Evolutionary conservation across 2,113 vertebrate species (phyloP).

Genomic region (Hassar affinis): DNA sequence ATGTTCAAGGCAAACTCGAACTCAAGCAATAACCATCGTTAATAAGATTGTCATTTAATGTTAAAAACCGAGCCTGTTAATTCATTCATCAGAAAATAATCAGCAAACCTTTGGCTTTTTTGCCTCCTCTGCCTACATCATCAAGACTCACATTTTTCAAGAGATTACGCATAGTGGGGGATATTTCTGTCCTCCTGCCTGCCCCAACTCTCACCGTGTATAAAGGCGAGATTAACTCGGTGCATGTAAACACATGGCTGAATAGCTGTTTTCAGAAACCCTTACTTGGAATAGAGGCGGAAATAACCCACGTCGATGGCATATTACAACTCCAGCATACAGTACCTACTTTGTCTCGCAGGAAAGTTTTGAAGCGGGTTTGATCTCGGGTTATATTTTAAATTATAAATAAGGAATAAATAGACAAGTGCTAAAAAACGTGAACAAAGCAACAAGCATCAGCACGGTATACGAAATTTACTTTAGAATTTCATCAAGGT

Average conservation of each 20-base stretch:
- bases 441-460: background rate
- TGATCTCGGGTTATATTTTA: no score
- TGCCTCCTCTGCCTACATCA: no score
- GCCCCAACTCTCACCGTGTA: background rate
- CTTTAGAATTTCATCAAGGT: no score
- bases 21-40: background rate
- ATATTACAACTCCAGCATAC: background rate
- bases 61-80: no score
- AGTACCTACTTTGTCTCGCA: no score
- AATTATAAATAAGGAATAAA: background rate
- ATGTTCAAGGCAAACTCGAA: background rate
- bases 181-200: background rate
- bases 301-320: background rate
- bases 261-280: background rate
- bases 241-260: background rate
- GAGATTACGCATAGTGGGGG: conserved; percentile 1
- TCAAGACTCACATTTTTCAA: conserved; percentile 6
- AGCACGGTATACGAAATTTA: background rate
- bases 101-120: background rate
- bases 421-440: background rate
- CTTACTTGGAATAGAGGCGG: no score
- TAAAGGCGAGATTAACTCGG: background rate
- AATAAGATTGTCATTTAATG: background rate
- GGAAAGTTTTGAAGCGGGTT: background rate
- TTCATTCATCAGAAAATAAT: background rate